A percentile compares a stretch with the other conserved stretches of the same genome.
phyloP scores from a whole-genome alignment of 2,888 invertebrate species.

The Dastarcus helophoroides region DNA sequence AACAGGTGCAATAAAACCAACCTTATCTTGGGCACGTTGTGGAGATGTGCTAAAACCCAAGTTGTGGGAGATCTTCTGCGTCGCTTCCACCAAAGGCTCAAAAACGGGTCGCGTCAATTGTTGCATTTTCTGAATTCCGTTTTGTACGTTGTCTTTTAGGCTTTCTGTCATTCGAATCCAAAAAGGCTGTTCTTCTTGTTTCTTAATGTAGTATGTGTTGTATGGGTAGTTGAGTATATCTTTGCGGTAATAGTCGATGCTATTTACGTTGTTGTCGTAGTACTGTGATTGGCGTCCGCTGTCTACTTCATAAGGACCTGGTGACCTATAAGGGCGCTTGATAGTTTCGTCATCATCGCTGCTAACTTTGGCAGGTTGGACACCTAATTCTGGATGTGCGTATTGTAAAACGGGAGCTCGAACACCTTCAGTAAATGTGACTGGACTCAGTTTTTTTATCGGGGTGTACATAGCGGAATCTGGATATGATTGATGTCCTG shows the following conservation, averaged over 20 bases:
- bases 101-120: conserved; percentile 55
- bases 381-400: conserved; percentile 68
- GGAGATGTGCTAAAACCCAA: conserved; percentile 48
- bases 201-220: conserved; percentile 44
- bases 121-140: conserved; percentile 57
- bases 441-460: conserved; percentile 43
- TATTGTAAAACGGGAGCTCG: conserved; percentile 67
- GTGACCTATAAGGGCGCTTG: conserved; percentile 29
- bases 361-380: conserved; percentile 58
- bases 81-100: conserved; percentile 66
- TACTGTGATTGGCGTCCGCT: conserved; percentile 34
- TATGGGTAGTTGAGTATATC: conserved; percentile 46
- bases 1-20: conserved; percentile 47
- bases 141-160: conserved; percentile 60
- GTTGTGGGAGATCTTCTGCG: conserved; percentile 68
- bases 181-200: conserved; percentile 52
- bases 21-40: conserved; percentile 46
- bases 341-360: conserved; percentile 21
- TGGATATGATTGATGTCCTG: conserved; percentile 49
- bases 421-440: conserved; percentile 57
- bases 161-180: conserved; percentile 65
- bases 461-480: conserved; percentile 54
- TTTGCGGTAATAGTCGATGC: conserved; percentile 42
- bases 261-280: conserved; percentile 34
- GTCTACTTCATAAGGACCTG: conserved; percentile 17